Conservation (phyloP, 2,113 vertebrate species). For the Gambusia holbrooki region DNA sequence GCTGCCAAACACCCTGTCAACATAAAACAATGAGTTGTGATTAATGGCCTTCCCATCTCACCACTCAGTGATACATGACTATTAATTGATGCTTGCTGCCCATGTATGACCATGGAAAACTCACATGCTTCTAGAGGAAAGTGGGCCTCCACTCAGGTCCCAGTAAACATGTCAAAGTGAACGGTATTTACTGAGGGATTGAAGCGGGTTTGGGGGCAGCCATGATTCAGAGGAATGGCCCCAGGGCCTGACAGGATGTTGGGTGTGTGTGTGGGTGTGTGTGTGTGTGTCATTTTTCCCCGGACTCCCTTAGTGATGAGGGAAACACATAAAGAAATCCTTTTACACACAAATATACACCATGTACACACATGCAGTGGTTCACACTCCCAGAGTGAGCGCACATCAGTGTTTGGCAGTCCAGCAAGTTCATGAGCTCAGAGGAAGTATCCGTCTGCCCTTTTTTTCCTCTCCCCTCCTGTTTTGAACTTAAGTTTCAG, state of each 20-base stretch:
- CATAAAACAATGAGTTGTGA: slow-evolving; percentile 70
- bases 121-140: slow-evolving; percentile 15
- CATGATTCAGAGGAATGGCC: slow-evolving; percentile 74
- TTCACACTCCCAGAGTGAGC: slow-evolving; percentile 49
- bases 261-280: slow-evolving; percentile 10
- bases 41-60: slow-evolving; percentile 54
- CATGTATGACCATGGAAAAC: slow-evolving; percentile 51
- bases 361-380: slow-evolving; percentile 50
- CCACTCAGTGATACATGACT: slow-evolving; percentile 43
- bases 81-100: slow-evolving; percentile 70
- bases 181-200: slow-evolving; percentile 69
- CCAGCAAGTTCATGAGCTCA: slow-evolving; percentile 71
- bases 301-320: slow-evolving; percentile 72
- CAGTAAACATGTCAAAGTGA: slow-evolving; percentile 64
- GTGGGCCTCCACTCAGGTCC: slow-evolving; percentile 28
- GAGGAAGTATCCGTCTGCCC: slow-evolving; percentile 64
- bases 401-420: slow-evolving; percentile 68
- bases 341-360: slow-evolving; percentile 69
- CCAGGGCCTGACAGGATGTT: slow-evolving; percentile 76
- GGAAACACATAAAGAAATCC: slow-evolving; percentile 75
- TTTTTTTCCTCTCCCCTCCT: neutral
- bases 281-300: slow-evolving; percentile 73
- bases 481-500: slow-evolving; percentile 59
- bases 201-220: slow-evolving; percentile 68
- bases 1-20: slow-evolving; percentile 64